These are phyloP conservation scores for Leptarthrus brevirostris DNA, from an alignment of 2,888 invertebrate species.

Conservation along the genomic window DNA sequence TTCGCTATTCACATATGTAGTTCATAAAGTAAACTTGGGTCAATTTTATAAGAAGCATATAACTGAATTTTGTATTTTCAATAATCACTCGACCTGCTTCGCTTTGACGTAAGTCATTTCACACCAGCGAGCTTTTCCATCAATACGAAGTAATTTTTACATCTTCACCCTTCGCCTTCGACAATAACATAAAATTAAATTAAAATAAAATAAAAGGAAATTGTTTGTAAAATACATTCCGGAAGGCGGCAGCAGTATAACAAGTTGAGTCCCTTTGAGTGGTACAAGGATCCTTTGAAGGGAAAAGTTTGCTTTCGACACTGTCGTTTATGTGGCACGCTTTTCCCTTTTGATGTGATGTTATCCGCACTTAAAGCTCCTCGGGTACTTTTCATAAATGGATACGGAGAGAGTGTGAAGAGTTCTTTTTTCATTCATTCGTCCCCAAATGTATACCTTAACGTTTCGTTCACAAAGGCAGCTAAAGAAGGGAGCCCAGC, in stretches of 20 bases:
- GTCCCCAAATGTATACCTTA: conserved; percentile 40
- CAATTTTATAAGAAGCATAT: too few relatives aligned
- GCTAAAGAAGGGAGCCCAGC: conserved; percentile 7
- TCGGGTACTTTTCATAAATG: conserved; percentile 49
- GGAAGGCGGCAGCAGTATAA: conserved; percentile 48
- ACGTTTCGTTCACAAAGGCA: conserved; percentile 10
- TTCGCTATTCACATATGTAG: too few relatives aligned
- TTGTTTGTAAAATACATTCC: conserved; percentile 53
- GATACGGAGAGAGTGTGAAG: conserved; percentile 35
- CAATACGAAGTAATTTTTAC: conserved; percentile 35
- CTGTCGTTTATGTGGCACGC: conserved; percentile 43
- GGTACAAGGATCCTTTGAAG: conserved; percentile 46
- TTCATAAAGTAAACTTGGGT: too few relatives aligned
- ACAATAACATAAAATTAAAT: conserved; percentile 53
- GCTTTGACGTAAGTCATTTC: too few relatives aligned
- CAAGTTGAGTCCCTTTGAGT: conserved; percentile 27
- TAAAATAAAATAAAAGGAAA: conserved; percentile 55
- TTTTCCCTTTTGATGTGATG: conserved; percentile 50
- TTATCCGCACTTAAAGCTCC: conserved; percentile 51
- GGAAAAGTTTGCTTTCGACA: conserved; percentile 46
- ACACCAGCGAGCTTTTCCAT: not conserved
- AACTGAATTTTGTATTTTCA: too few relatives aligned
- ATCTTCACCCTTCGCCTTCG: conserved; percentile 16
- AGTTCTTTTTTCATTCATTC: conserved; percentile 29
- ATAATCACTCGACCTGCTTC: too few relatives aligned